These are phyloP conservation scores for Hyaena hyaena DNA, from an alignment of 2,113 vertebrate species.

Conservation along the genomic window DNA sequence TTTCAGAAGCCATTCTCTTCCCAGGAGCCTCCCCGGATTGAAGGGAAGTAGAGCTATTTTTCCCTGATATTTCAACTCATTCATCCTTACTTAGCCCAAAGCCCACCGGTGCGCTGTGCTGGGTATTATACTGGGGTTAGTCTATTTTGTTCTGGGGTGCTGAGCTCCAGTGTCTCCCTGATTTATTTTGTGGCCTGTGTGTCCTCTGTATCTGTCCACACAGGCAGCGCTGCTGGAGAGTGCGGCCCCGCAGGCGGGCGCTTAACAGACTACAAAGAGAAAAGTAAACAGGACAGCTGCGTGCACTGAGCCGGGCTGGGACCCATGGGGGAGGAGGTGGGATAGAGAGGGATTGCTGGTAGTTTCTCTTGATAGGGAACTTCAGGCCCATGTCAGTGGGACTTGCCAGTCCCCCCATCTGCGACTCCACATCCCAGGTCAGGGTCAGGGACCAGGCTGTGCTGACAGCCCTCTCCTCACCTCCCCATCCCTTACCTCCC, in stretches of 20 bases:
- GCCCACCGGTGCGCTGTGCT: neutral
- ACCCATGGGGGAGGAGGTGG: accelerated
- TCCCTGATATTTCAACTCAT: neutral
- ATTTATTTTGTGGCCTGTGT: conserved; percentile 36
- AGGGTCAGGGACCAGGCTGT: neutral
- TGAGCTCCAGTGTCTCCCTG: conserved; percentile 34
- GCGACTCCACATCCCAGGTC: neutral
- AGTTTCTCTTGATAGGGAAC: neutral
- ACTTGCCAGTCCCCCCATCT: neutral
- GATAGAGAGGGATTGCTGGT: neutral
- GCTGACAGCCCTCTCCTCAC: neutral
- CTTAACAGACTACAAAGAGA: neutral
- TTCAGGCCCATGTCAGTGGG: neutral
- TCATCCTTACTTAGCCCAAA: neutral
- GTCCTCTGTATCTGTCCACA: neutral
- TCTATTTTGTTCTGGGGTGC: neutral
- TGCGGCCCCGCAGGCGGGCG: neutral
- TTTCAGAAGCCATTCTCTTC: neutral
- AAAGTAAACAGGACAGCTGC: neutral
- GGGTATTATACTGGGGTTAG: neutral
- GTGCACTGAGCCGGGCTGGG: neutral
- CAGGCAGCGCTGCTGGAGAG: neutral
- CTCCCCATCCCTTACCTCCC: neutral
- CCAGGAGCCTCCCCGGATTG: neutral
- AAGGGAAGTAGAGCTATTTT: neutral